phyloP scores from a whole-genome alignment of 2,888 invertebrate species.

The Agelastica alni region DNA sequence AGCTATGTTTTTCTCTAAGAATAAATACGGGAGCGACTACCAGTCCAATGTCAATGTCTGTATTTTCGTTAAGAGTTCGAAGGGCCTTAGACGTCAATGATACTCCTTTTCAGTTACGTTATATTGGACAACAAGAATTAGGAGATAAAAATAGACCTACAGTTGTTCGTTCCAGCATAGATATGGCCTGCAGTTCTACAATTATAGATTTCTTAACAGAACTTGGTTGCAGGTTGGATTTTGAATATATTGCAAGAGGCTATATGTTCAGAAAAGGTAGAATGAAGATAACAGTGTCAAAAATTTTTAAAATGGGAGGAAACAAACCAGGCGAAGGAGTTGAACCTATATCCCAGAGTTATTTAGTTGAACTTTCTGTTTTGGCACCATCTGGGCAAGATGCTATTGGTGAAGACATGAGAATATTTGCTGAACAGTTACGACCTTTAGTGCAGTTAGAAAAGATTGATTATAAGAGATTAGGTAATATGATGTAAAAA shows the following conservation, averaged over 20 bases:
- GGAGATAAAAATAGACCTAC: constrained; percentile 89
- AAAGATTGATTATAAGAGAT: constrained; percentile 87
- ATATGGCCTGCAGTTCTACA: constrained; percentile 88
- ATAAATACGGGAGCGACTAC: constrained; percentile 61
- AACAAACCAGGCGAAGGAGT: constrained; percentile 67
- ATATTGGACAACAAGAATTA: constrained; percentile 87
- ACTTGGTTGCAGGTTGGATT: constrained; percentile 87
- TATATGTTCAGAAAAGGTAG: constrained; percentile 95
- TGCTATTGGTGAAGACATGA: constrained; percentile 94
- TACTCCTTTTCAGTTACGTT: constrained; percentile 87
- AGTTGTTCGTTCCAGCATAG: constrained; percentile 87
- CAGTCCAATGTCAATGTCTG: constrained; percentile 41
- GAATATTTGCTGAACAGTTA: constrained; percentile 91
- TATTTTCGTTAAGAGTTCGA: constrained; percentile 76
- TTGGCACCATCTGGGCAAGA: constrained; percentile 91
- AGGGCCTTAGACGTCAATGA: constrained; percentile 82
- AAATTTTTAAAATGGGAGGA: constrained; percentile 79
- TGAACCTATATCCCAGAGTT: constrained; percentile 89
- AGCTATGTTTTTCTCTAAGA: constrained; percentile 84
- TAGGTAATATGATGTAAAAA: constrained; percentile 54
- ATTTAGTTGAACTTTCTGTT: constrained; percentile 90
- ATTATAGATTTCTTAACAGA: constrained; percentile 91
- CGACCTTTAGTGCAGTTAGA: constrained; percentile 90
- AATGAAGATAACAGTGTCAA: constrained; percentile 96
- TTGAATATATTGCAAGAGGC: constrained; percentile 90